Evolutionary conservation across 37 sponge, comb jelly and placozoan species (phyloP).

Genomic region (Crambe crambe): DNA sequence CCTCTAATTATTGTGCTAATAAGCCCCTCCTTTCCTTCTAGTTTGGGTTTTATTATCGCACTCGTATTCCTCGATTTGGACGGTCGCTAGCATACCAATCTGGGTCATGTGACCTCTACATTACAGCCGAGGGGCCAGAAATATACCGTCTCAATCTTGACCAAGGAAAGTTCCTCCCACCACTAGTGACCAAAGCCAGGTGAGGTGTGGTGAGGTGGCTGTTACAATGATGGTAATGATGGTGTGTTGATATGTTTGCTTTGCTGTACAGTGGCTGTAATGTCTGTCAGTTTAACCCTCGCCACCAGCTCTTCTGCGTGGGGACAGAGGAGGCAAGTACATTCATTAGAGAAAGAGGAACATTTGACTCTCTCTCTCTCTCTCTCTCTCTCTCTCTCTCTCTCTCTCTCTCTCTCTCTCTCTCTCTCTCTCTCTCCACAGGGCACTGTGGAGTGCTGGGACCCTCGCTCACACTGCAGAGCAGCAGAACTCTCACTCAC

Average conservation of each 20-base stretch:
- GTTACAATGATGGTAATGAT: not conserved
- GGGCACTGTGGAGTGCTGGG: conserved; percentile 95
- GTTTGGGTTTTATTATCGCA: conserved; percentile 89
- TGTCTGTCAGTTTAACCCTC: conserved; percentile 71
- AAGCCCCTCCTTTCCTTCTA: not conserved
- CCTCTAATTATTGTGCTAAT: not conserved
- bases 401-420: too few relatives aligned
- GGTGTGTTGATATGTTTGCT: not conserved
- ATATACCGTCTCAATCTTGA: conserved; percentile 93
- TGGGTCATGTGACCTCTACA: conserved; percentile 92
- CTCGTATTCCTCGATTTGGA: conserved; percentile 90
- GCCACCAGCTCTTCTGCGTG: conserved; percentile 84
- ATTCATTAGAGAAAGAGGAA: too few relatives aligned
- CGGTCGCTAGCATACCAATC: conserved; percentile 92
- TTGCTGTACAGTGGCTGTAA: conserved; percentile 51
- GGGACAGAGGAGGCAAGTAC: conserved; percentile 79
- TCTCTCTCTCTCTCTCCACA: conserved; percentile 8
- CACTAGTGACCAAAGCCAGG: conserved; percentile 71
- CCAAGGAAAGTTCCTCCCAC: conserved; percentile 81
- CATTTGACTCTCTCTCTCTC: not conserved
- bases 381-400: too few relatives aligned
- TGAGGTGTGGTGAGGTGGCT: conserved; percentile 1
- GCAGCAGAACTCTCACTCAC: conserved; percentile 68
- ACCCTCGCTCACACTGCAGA: conserved; percentile 78
- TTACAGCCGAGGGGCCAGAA: conserved; percentile 79